phyloP scores from a whole-genome alignment of 2,797 vertebrate genomes.

The Morelia viridis region DNA sequence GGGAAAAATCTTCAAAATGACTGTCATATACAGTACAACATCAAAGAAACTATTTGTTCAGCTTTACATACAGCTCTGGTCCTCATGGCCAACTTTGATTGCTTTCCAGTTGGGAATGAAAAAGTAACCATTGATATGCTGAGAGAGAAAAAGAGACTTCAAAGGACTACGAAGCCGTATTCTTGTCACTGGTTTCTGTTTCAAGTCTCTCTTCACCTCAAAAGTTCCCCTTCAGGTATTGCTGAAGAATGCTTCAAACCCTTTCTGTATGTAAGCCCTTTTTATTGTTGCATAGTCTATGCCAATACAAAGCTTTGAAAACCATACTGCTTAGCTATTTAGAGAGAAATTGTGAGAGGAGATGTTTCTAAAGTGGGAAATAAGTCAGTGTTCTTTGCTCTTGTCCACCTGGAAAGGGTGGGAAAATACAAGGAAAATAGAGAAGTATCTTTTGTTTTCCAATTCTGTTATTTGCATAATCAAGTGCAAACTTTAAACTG shows the following conservation, averaged over 20 bases:
- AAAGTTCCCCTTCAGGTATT: background rate
- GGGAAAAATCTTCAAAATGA: background rate
- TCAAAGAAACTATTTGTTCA: conserved; percentile 25
- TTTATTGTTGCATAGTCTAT: background rate
- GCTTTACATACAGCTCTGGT: background rate
- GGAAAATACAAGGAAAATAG: background rate
- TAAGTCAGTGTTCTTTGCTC: background rate
- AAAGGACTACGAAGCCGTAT: background rate
- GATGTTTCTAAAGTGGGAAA: conserved; percentile 7
- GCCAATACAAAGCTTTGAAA: conserved; percentile 16
- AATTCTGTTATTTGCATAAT: background rate
- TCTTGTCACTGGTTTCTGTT: background rate
- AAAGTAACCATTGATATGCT: background rate
- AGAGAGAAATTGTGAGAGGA: background rate
- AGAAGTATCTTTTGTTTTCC: background rate
- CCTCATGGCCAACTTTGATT: conserved; percentile 11
- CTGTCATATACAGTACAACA: background rate
- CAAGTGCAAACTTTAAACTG: background rate
- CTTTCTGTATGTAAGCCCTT: background rate
- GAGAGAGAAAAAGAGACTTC: background rate
- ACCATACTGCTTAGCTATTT: conserved; percentile 9
- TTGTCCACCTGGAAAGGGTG: background rate
- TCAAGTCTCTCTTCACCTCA: background rate
- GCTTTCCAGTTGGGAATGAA: conserved; percentile 26
- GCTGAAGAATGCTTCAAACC: conserved; percentile 1